Conservation (phyloP, 2,888 invertebrate genomes). For the Eilema caniola region DNA sequence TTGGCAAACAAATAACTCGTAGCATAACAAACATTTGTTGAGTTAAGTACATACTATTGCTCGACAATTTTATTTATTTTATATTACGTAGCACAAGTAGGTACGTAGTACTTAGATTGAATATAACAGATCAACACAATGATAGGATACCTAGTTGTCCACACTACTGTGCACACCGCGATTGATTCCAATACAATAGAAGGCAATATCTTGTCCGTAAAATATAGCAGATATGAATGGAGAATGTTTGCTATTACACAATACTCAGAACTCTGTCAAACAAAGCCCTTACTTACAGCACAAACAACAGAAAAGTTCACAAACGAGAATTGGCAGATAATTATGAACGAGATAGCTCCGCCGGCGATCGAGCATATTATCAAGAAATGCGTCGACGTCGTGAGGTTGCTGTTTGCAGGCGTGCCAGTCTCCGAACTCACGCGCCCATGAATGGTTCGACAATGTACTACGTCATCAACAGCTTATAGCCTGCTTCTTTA, state of each 20-base stretch:
- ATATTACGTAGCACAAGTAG: no score
- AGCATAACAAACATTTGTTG: no score
- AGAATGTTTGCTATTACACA: not conserved
- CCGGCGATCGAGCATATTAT: conserved; percentile 78
- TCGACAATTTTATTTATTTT: no score
- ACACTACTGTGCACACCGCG: no score
- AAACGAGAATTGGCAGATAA: conserved; percentile 81
- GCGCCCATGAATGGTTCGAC: conserved; percentile 69
- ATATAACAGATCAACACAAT: no score
- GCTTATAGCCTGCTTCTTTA: not conserved
- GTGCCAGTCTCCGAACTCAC: conserved; percentile 70
- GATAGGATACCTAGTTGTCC: no score
- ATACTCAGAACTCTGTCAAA: conserved; percentile 21
- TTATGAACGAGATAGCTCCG: conserved; percentile 82
- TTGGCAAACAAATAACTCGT: no score
- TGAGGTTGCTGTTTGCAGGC: conserved; percentile 68
- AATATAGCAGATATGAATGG: no score
- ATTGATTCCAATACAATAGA: no score
- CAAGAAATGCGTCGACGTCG: conserved; percentile 72
- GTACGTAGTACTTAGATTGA: no score
- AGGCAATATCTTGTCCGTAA: no score
- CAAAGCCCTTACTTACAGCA: conserved; percentile 67
- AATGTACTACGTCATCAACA: not conserved
- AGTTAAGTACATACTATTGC: no score
- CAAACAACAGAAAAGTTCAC: conserved; percentile 76